Conservation (phyloP, 2,797 vertebrate genomes). For the Crossoptilon crossoptilon region DNA sequence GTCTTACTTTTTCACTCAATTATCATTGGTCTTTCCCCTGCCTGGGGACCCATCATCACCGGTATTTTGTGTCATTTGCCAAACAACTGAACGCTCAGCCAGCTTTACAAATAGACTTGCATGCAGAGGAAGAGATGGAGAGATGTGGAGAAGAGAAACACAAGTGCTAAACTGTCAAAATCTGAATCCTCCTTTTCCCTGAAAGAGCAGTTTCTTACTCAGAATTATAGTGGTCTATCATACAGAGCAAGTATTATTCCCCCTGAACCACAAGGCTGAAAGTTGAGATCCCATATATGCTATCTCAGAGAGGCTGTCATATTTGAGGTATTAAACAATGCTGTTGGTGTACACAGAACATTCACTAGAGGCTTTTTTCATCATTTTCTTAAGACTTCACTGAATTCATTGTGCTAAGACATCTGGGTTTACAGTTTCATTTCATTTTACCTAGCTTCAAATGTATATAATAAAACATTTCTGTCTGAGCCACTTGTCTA, state of each 20-base stretch:
- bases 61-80: not conserved
- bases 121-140: not conserved
- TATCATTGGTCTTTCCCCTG: not conserved
- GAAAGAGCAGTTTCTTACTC: not conserved
- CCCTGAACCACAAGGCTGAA: not conserved
- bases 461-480: not conserved
- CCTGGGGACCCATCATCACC: not conserved
- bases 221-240: not conserved
- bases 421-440: conserved; percentile 26
- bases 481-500: conserved; percentile 28
- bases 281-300: not conserved
- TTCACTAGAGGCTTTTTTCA: not conserved
- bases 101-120: not conserved
- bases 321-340: not conserved
- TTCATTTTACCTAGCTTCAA: conserved; percentile 19
- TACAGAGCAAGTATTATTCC: not conserved
- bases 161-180: not conserved
- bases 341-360: not conserved
- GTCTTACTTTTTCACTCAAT: not conserved
- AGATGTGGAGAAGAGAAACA: not conserved
- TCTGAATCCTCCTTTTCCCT: not conserved
- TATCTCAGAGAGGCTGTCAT: not conserved
- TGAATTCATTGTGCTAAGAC: not conserved
- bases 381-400: not conserved
- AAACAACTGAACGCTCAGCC: not conserved